Conservation (phyloP, 2,888 invertebrate genomes). For the Cerastis leucographa region DNA sequence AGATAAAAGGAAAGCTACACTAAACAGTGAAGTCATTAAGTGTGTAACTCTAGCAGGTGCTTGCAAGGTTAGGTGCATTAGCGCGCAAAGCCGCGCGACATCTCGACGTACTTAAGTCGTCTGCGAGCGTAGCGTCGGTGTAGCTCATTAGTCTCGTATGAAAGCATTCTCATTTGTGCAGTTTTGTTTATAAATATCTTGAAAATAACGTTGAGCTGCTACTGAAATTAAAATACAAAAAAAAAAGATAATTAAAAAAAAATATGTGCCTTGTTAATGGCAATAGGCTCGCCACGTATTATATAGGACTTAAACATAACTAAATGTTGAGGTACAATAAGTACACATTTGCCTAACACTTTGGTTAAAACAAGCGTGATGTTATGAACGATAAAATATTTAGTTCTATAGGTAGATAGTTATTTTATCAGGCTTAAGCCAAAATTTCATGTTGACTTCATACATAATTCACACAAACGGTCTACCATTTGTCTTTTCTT, state of each 20-base stretch:
- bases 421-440: neutral
- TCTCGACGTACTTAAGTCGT: slow-evolving; percentile 28
- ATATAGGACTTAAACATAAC: neutral
- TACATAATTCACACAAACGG: neutral
- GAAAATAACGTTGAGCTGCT: neutral
- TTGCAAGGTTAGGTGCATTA: slow-evolving; percentile 32
- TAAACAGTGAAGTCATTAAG: slow-evolving; percentile 1
- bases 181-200: neutral
- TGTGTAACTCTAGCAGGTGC: slow-evolving; percentile 10
- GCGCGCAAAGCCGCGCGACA: slow-evolving; percentile 2
- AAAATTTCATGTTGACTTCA: neutral
- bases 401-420: neutral
- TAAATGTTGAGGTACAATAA: neutral
- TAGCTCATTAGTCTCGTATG: slow-evolving; percentile 31
- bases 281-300: neutral
- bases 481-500: neutral
- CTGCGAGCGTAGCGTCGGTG: neutral
- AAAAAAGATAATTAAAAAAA: too few relatives aligned
- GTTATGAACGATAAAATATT: neutral
- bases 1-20: neutral
- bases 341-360: neutral
- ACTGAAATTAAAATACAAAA: too few relatives aligned
- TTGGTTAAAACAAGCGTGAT: neutral
- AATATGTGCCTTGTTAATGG: neutral
- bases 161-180: slow-evolving; percentile 3